phyloP scores from a whole-genome alignment of 1,140 invertebrate genomes.

The Cryptotermes secundus region DNA sequence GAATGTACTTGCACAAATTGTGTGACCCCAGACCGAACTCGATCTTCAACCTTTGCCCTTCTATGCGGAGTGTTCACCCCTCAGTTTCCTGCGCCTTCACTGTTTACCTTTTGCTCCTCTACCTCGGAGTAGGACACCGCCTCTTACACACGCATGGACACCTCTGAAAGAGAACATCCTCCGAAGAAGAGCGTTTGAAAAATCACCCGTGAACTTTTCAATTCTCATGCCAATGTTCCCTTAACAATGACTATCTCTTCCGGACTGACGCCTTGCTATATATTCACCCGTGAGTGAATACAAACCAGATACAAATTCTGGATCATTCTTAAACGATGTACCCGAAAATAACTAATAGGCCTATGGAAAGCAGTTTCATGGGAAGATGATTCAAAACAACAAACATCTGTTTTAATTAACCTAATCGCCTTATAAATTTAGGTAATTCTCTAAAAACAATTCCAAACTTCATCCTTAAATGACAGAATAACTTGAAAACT shows the following conservation, averaged over 20 bases:
- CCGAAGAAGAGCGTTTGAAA: not conserved
- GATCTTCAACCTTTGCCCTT: conserved; percentile 22
- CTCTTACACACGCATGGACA: conserved; percentile 28
- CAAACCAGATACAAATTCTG: not conserved
- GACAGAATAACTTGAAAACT: too few species aligned
- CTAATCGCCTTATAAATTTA: too few species aligned
- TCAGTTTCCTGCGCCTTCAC: not conserved
- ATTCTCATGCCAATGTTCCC: not conserved
- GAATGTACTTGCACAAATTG: not conserved
- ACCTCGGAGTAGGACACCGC: conserved; percentile 21
- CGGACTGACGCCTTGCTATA: not conserved
- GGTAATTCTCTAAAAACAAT: too few species aligned
- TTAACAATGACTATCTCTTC: not conserved
- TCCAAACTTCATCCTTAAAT: too few species aligned
- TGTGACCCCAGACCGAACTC: not conserved
- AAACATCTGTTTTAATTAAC: too few species aligned
- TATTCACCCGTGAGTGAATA: not conserved
- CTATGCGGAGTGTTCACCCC: not conserved
- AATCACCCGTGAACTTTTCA: not conserved
- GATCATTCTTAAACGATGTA: too few species aligned
- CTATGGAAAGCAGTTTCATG: too few species aligned
- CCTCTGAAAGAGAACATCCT: not conserved
- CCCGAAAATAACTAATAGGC: too few species aligned
- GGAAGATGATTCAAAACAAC: too few species aligned
- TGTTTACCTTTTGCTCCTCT: conserved; percentile 14